Evolutionary conservation across 2,888 invertebrate genomes (phyloP).

Genomic region (Caenorhabditis sp.): DNA sequence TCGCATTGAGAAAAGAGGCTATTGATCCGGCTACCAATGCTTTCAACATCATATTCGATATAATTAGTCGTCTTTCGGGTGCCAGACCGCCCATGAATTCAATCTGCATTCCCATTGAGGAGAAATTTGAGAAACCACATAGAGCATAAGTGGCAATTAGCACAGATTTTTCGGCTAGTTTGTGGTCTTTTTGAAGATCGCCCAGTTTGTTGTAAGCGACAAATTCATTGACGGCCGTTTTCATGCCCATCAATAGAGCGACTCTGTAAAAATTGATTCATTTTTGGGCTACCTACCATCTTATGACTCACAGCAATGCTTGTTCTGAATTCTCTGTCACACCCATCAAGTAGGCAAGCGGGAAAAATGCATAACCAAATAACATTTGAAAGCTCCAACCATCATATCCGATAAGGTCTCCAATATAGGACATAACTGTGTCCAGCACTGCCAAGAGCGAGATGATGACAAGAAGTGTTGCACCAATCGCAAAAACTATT

Average conservation of each 20-base stretch:
- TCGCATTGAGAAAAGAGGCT: constrained; percentile 73
- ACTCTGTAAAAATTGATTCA: constrained; percentile 24
- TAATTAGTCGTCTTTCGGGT: constrained; percentile 64
- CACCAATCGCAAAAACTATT: constrained; percentile 85
- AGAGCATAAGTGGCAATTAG: constrained; percentile 73
- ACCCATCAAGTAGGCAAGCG: constrained; percentile 87
- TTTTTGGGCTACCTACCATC: not conserved
- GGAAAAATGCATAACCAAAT: constrained; percentile 88
- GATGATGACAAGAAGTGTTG: constrained; percentile 90
- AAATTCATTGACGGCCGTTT: constrained; percentile 71
- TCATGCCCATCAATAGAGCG: constrained; percentile 70
- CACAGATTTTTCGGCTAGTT: constrained; percentile 40
- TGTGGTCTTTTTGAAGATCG: constrained; percentile 43
- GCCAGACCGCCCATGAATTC: constrained; percentile 70
- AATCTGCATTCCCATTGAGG: constrained; percentile 73
- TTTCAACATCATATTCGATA: constrained; percentile 71
- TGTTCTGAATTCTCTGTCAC: constrained; percentile 65
- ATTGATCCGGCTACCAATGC: constrained; percentile 72
- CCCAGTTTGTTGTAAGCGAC: constrained; percentile 70
- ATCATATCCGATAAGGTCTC: constrained; percentile 80
- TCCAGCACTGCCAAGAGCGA: constrained; percentile 87
- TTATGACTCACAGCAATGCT: constrained; percentile 42
- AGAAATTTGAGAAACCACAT: constrained; percentile 74
- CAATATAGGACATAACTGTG: constrained; percentile 83
- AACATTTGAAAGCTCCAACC: constrained; percentile 76